Evolutionary conservation across 1,140 invertebrate genomes (phyloP).

Genomic region (Arion vulgaris): DNA sequence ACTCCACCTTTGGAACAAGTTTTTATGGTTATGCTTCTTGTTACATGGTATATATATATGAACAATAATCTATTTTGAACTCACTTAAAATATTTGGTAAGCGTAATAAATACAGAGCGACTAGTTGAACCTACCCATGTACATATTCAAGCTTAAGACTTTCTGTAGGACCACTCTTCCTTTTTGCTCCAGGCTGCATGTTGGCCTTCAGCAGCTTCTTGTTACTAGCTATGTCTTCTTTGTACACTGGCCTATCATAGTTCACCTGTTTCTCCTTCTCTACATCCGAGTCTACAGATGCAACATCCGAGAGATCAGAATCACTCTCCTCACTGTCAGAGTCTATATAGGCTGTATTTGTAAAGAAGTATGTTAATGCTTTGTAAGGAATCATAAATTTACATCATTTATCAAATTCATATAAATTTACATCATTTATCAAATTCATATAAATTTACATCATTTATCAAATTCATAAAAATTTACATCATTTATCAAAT

Average conservation of each 20-base stretch:
- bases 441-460: too few species aligned
- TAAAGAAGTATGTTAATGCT: neutral
- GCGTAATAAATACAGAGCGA: too few species aligned
- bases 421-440: too few species aligned
- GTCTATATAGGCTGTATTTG: slow-evolving; percentile 66
- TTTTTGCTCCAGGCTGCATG: slow-evolving; percentile 61
- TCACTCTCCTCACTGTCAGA: slow-evolving; percentile 72
- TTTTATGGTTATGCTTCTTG: too few species aligned
- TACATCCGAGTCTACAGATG: slow-evolving; percentile 71
- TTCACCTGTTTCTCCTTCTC: slow-evolving; percentile 71
- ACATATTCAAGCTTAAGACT: slow-evolving; percentile 70
- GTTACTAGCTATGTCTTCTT: slow-evolving; percentile 64
- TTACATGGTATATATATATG: too few species aligned
- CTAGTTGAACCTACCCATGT: slow-evolving; percentile 64
- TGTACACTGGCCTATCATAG: slow-evolving; percentile 69
- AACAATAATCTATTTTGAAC: too few species aligned
- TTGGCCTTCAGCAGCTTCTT: slow-evolving; percentile 63
- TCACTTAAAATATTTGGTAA: too few species aligned
- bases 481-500: too few species aligned
- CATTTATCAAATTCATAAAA: too few species aligned
- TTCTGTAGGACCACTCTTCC: slow-evolving; percentile 65
- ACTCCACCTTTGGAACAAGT: too few species aligned
- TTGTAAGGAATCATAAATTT: too few species aligned
- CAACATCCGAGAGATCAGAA: slow-evolving; percentile 71
- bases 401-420: too few species aligned